Base-by-base conservation (phyloP, 2,113 vertebrate genomes). In the Coturnix japonica region DNA sequence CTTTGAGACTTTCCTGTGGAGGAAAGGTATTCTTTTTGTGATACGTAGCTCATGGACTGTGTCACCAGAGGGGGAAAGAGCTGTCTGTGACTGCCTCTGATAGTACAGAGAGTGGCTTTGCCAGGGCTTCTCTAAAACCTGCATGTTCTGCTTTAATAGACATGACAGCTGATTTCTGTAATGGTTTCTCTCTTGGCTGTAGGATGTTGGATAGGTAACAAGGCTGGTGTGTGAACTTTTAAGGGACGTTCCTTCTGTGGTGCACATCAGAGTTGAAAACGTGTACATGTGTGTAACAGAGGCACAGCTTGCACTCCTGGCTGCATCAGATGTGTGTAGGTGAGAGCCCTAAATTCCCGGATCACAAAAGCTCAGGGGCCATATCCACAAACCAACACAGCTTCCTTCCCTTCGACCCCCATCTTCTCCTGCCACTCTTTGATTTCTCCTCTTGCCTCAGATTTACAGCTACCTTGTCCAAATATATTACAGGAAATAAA, bases 401-500 rank as follows among this genome's bases (percentile, higher is more conserved):
- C 91, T 87, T 25, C 92, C 87, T 71, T 92, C 78, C 92, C 82
- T 94, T 77, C 65, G 22, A 95, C 94, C 95, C 87, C 87, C 89
- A 92, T 96, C 95, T 93, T 13, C 87, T 85, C 51, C 84, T 92
- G 94, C 87, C 92, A 70, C 78, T 47, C 85, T 37, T 39, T 64
- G 95, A 77, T 95, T 96, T 93, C 96, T 95, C 75, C 79, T 81
- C 94, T 91, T 74, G 85, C 72, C 89, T 91, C 91, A 91, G 93
- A 96, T 96, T 96, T 96, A 96, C 87, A 72, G 92, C 96, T 83
- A 28, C 92, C 87, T 89, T 96, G 94, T 96, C 91, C 91, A 96
- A 94, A 96, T 96, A 96, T 94, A 96, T 96, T 94, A 95, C 18
- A 7, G 92, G 95, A 96, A 95, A 96, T 95, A 96, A 96, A 96